Evolutionary conservation across 2,113 vertebrate genomes (phyloP).

Genomic region (Gopherus flavomarginatus): DNA sequence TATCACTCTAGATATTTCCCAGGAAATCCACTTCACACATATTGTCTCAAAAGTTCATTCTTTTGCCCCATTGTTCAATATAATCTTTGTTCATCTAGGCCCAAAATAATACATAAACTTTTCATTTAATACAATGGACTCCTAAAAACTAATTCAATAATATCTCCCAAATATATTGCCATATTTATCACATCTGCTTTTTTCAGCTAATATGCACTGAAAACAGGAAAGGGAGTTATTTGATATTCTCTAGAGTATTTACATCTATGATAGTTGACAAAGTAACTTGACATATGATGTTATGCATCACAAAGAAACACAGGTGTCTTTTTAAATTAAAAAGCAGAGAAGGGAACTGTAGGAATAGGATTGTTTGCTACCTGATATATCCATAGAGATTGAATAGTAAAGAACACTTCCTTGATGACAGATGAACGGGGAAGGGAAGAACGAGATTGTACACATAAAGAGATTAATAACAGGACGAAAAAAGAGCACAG

Average conservation of each 20-base stretch:
- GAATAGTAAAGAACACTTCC: neutral
- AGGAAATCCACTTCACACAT: neutral
- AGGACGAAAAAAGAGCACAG: neutral
- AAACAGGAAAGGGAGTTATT: neutral
- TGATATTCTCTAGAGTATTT: neutral
- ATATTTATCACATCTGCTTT: neutral
- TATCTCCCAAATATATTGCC: neutral
- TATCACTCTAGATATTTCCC: neutral
- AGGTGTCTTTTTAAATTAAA: slow-evolving; percentile 9
- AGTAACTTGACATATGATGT: neutral
- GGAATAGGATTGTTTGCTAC: neutral
- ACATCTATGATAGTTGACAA: neutral
- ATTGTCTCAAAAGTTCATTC: neutral
- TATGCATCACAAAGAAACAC: slow-evolving; percentile 1
- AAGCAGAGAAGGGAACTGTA: neutral
- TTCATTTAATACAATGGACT: neutral
- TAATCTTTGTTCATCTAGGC: neutral
- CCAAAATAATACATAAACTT: neutral
- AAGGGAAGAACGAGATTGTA: neutral
- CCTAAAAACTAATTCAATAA: neutral
- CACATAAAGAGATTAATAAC: neutral
- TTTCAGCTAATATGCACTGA: neutral
- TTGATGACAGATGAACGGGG: neutral
- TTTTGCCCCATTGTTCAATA: neutral
- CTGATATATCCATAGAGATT: neutral